Conservation (phyloP, 2,113 vertebrate species). For the Python bivittatus region DNA sequence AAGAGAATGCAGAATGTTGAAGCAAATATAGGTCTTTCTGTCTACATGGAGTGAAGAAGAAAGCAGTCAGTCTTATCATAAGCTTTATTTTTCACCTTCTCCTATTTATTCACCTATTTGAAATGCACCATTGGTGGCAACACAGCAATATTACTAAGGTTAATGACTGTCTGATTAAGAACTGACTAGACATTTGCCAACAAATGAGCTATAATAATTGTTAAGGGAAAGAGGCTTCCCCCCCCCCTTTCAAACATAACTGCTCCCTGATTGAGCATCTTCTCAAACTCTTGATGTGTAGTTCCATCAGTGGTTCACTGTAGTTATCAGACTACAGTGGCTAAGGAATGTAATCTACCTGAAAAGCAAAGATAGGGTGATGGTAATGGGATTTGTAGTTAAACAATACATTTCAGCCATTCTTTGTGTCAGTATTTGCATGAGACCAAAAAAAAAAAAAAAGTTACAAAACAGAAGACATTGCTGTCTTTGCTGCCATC, state of each 20-base stretch:
- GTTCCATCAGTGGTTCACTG: neutral
- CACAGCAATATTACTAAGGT: slow-evolving; percentile 58
- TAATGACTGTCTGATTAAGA: slow-evolving; percentile 70
- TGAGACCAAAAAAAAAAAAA: neutral
- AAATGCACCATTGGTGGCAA: slow-evolving; percentile 56
- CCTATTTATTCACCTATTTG: slow-evolving; percentile 53
- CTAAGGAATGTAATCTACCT: neutral
- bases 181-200: slow-evolving; percentile 59
- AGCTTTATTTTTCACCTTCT: slow-evolving; percentile 3
- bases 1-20: neutral
- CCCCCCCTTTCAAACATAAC: slow-evolving; percentile 33
- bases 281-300: slow-evolving; percentile 22
- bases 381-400: neutral
- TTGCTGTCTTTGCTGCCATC: neutral
- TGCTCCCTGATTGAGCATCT: slow-evolving; percentile 37
- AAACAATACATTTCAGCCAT: neutral
- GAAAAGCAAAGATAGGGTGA: neutral
- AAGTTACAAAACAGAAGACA: neutral
- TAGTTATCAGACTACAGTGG: neutral
- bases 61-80: neutral
- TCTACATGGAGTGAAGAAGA: neutral
- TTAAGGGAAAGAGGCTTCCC: slow-evolving; percentile 36
- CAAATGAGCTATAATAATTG: slow-evolving; percentile 65
- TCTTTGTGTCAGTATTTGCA: slow-evolving; percentile 15
- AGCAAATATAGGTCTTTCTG: neutral